A percentile compares a stretch with the other conserved stretches of the same genome.
These are phyloP conservation scores for Agonopterix subpropinquella DNA, from an alignment of 2,888 invertebrate species.

Conservation along the genomic window DNA sequence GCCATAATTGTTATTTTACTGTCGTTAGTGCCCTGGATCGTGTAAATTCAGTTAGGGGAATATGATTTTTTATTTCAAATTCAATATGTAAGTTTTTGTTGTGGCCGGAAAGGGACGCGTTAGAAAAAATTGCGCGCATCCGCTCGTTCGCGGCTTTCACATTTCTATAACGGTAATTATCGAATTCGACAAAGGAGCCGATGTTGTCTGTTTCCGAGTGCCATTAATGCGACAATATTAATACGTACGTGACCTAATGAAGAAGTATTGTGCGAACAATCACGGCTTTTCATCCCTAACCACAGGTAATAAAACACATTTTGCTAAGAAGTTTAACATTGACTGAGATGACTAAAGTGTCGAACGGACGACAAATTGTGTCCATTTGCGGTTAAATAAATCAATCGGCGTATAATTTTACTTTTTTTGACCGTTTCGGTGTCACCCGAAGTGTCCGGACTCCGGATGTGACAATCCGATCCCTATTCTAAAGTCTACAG, in stretches of 20 bases:
- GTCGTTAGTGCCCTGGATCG: conserved; percentile 67
- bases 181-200: conserved; percentile 34
- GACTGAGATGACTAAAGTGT: conserved; percentile 17
- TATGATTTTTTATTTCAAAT: conserved; percentile 55
- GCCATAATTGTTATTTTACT: conserved; percentile 67
- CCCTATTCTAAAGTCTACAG: conserved; percentile 22
- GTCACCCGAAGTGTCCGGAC: conserved; percentile 12
- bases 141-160: conserved; percentile 51
- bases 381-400: conserved; percentile 46
- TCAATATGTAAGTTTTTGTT: conserved; percentile 52
- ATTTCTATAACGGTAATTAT: conserved; percentile 60
- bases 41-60: conserved; percentile 71
- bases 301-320: neutral
- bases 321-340: neutral
- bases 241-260: conserved; percentile 27
- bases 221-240: conserved; percentile 39
- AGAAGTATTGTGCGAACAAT: conserved; percentile 19
- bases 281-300: neutral
- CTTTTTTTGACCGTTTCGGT: conserved; percentile 12
- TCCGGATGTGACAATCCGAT: conserved; percentile 53
- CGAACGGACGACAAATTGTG: conserved; percentile 31
- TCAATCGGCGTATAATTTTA: conserved; percentile 33
- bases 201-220: conserved; percentile 17
- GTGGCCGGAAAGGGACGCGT: conserved; percentile 63
- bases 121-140: conserved; percentile 68